A percentile compares a stretch with the other conserved stretches of the same genome.
phyloP scores from a whole-genome alignment of 2,888 invertebrate genomes.

The Tethea ocularis region DNA sequence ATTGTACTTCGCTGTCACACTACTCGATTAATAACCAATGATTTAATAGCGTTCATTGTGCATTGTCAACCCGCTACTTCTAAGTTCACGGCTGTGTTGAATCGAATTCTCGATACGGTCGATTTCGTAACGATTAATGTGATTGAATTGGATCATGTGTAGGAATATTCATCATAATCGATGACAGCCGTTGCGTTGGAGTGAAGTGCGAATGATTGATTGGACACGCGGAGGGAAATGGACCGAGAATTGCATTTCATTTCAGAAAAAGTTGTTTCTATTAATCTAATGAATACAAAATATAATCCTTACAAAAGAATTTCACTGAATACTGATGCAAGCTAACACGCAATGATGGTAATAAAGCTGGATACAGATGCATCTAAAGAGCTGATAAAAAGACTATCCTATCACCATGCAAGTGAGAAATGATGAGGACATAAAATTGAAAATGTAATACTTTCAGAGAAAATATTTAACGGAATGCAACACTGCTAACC shows the following conservation, averaged over 20 bases:
- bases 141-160: conserved; percentile 53
- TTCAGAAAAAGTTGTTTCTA: conserved; percentile 18
- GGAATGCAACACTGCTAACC: background rate
- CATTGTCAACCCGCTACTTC: conserved; percentile 44
- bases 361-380: background rate
- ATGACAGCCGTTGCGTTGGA: conserved; percentile 57
- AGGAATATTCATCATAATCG: conserved; percentile 59
- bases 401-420: background rate
- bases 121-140: conserved; percentile 57
- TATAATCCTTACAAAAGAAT: background rate
- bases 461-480: background rate
- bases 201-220: conserved; percentile 53
- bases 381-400: background rate
- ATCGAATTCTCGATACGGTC: conserved; percentile 48
- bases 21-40: conserved; percentile 59
- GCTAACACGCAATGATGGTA: background rate
- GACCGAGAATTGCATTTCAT: conserved; percentile 36
- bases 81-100: conserved; percentile 57
- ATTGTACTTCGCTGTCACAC: conserved; percentile 53
- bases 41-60: conserved; percentile 60
- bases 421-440: background rate
- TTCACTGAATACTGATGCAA: background rate
- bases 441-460: background rate
- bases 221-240: conserved; percentile 48
- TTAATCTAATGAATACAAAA: background rate